Evolutionary conservation across 2,888 invertebrate species (phyloP), one percentile per base, ranked within the genome.

Genomic region (Latrodectus hesperus): DNA sequence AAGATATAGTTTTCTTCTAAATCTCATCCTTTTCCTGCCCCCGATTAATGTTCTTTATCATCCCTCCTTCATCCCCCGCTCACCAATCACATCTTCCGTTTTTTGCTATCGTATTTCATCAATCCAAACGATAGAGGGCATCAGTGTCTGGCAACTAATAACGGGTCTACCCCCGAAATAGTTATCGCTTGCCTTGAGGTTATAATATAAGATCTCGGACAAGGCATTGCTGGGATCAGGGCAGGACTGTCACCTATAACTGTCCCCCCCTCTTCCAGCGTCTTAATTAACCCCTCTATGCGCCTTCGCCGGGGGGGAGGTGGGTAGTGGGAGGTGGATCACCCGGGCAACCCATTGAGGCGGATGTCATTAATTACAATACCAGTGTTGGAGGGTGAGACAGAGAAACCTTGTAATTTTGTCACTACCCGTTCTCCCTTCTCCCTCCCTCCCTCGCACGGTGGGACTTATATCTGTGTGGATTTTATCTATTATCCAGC

Each of bases 201-300:
- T 86, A 80, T 86, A 70, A 80, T 80, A 80, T 73, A 72, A 65
- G 71, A 71, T 80, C 73, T 73, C 65, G 81, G 84, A 79, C 79
- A 77, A 51, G 51, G 76, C 76, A 80, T 72, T 60, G 17, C 80
- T 51, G 64, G 80, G 26, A 68, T 26, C 14, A 16, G 16, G 73
- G 10, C 51, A 49, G 78, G 67, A 17, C 10, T 22, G 64, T 17
- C 65, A n/a, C 17, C n/a, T 67, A 17, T 14, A 72, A 22, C 49
- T 70, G 80, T 65, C 72, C 84, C 84, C 73, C 75, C 75, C 80
- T 53, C 84, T 78, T 73, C 75, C 75, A 74, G 53, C 84, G 70
- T 86, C 85, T 86, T 86, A 86, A 86, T 86, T 86, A 86, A 86
- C 80, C 80, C 84, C 84, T 84, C 84, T 64, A 72, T 83, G 76